Percentiles rank a stretch among this genome's conserved stretches.
phyloP scores from a whole-genome alignment of 2,113 vertebrate species.

The Aldabrachelys gigantea region DNA sequence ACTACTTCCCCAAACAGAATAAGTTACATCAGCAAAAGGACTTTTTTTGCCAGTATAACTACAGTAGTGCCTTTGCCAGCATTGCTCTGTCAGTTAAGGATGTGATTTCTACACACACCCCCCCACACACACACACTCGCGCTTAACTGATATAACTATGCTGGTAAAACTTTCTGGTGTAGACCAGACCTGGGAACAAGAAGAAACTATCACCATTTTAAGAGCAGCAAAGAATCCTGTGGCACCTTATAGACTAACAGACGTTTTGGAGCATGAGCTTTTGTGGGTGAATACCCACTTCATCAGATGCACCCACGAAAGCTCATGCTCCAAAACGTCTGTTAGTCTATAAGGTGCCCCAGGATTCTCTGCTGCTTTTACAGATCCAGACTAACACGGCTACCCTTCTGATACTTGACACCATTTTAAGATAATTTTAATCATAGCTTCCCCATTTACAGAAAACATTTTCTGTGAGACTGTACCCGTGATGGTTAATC shows the following conservation, averaged over 20 bases:
- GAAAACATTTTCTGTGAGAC: background rate
- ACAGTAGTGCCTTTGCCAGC: background rate
- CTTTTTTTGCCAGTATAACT: background rate
- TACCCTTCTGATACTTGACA: background rate
- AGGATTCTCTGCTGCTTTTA: no score
- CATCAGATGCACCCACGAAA: no score
- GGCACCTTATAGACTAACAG: no score
- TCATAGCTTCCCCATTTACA: background rate
- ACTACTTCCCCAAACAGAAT: background rate
- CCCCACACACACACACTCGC: no score
- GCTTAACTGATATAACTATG: background rate
- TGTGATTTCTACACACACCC: background rate
- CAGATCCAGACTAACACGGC: no score
- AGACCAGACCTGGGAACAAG: background rate
- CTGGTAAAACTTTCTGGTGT: background rate
- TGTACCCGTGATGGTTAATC: background rate
- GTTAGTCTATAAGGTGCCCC: no score
- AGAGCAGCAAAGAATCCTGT: background rate
- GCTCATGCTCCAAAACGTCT: no score
- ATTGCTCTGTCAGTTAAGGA: background rate
- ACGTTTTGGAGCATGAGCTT: no score
- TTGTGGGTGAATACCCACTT: no score
- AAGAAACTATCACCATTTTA: background rate
- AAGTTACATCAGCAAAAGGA: background rate
- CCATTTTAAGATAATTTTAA: background rate